Evolutionary conservation across 2,113 vertebrate genomes (phyloP).

Genomic region (Stigmatopora nigra): DNA sequence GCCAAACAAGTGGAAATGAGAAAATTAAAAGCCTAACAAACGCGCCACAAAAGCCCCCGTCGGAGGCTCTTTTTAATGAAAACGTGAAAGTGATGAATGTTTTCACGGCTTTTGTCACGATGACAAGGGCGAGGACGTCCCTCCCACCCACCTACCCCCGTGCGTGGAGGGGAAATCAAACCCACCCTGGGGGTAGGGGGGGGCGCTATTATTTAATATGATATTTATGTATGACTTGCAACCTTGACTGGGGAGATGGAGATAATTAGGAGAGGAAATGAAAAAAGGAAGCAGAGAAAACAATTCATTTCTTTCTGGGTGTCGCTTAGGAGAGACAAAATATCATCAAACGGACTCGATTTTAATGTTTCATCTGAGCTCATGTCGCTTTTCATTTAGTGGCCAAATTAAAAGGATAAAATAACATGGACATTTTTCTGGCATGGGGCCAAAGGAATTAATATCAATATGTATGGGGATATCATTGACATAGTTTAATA

Average conservation of each 20-base stretch:
- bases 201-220: slow-evolving; percentile 22
- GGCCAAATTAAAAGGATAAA: no score
- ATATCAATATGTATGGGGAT: no score
- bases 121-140: not conserved
- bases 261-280: slow-evolving; percentile 2
- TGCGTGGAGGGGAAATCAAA: slow-evolving; percentile 12
- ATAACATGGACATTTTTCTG: no score
- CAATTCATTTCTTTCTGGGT: not conserved
- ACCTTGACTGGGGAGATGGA: slow-evolving; percentile 24
- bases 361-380: no score
- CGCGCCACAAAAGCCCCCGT: no score
- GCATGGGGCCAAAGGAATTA: no score
- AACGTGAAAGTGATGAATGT: slow-evolving; percentile 31
- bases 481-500: no score
- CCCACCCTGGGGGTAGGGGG: not conserved
- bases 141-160: slow-evolving; percentile 25
- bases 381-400: no score
- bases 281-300: not conserved
- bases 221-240: slow-evolving; percentile 27
- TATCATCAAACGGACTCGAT: no score
- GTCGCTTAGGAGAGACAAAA: not conserved
- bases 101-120: slow-evolving; percentile 16
- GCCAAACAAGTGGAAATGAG: not conserved
- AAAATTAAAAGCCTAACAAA: no score
- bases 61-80: slow-evolving; percentile 18